Base-by-base conservation (phyloP, 2,888 invertebrate species). In the Cepaea hortensis region DNA sequence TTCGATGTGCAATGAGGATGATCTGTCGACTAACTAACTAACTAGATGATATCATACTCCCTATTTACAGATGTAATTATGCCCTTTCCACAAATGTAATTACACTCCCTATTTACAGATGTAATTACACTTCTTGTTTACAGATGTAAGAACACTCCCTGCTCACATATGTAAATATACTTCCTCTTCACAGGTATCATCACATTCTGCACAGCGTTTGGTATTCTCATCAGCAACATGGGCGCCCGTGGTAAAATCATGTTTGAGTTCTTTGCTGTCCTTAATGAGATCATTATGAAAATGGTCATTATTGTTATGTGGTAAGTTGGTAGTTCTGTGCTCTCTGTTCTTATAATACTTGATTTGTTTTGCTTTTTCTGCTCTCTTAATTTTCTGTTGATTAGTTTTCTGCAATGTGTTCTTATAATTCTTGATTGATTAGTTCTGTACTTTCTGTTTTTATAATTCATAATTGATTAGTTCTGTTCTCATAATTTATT, bases 211-310 rank as follows among this genome's bases (percentile, higher is more conserved):
- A 95, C 96, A 84, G 95, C 95, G 6, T 96, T 96, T 91, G 96
- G 96, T 13, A 95, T 96, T 75, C 93, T 96, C 85, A 95, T 95
- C 83, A 96, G 96, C 72, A 95, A 95, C 90, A 95, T 96, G 93
- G 96, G 96, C 11, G 94, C 95, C 3, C 94, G 95, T 86, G 96
- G 95, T 18, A 95, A 95, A 89, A 91, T 96, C 50, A 96, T 96
- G 95, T 94, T 96, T 50, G 95, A 96, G 87, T 96, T 96, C 92
- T 96, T 96, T 92, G 94, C 95, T 46, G 95, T 95, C 55, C 94
- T 96, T 84, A 96, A 96, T 91, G 96, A 96, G 88, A 95, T 96
- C 89, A 94, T 96, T 87, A 96, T 96, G 96, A 95, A 95, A 77
- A 95, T 96, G 87, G 96, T 96, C 80, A 94, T 94, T 87, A 93